phyloP scores from a whole-genome alignment of 1,140 invertebrate species.

The Brachionus rotundiformis region DNA sequence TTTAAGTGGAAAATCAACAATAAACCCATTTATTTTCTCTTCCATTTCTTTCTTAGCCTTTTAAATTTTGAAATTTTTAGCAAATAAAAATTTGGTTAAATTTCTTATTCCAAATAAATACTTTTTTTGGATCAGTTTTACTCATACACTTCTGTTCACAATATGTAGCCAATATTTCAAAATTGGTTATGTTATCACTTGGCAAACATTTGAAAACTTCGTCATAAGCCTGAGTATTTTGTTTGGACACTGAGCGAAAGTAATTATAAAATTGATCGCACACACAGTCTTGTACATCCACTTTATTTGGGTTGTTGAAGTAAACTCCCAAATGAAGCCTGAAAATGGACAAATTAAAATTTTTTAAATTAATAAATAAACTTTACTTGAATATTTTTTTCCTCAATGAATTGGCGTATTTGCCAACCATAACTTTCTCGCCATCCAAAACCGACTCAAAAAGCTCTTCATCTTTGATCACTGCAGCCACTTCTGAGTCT shows the following conservation, averaged over 20 bases:
- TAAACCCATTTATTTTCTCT: constrained; percentile 29
- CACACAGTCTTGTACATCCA: constrained; percentile 30
- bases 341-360: background rate
- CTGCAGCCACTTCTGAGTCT: constrained; percentile 87
- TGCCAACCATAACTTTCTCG: constrained; percentile 22
- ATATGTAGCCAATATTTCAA: constrained; percentile 44
- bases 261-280: constrained; percentile 39
- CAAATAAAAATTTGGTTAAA: too few species aligned
- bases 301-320: constrained; percentile 38
- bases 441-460: background rate
- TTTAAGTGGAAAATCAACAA: constrained; percentile 51
- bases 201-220: constrained; percentile 50
- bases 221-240: constrained; percentile 39
- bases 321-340: constrained; percentile 47
- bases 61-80: too few species aligned
- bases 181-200: constrained; percentile 24
- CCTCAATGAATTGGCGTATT: constrained; percentile 23
- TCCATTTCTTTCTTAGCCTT: constrained; percentile 44
- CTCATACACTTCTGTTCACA: background rate
- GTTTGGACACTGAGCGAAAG: constrained; percentile 2
- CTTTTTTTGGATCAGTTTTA: constrained; percentile 1
- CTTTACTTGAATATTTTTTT: constrained; percentile 52
- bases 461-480: constrained; percentile 72
- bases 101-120: too few species aligned
- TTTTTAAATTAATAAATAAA: background rate